Evolutionary conservation across 2,113 vertebrate genomes (phyloP).

Genomic region (Daubentonia madagascariensis): DNA sequence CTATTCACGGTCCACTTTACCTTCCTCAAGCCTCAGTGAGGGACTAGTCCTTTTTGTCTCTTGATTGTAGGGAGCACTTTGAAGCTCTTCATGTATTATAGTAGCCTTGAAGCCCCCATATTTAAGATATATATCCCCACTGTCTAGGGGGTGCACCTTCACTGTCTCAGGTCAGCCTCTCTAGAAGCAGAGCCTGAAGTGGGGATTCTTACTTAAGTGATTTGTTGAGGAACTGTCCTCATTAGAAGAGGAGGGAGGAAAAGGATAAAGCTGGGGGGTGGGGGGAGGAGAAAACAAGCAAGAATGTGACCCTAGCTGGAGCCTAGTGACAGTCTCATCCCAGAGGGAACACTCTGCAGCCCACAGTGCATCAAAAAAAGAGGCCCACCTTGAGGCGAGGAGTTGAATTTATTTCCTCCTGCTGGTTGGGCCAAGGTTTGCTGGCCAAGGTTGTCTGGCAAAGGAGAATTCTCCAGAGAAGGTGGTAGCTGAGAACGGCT

Average conservation of each 20-base stretch:
- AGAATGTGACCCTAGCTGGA: not conserved
- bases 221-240: not conserved
- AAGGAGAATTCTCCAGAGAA: not conserved
- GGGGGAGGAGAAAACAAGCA: not conserved
- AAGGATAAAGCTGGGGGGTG: not conserved
- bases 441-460: not conserved
- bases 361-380: not conserved
- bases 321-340: not conserved
- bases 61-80: not conserved
- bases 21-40: not conserved
- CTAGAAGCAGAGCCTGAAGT: not conserved
- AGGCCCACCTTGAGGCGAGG: not conserved
- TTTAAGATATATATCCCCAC: not conserved
- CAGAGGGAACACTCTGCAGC: not conserved
- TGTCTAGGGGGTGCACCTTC: not conserved
- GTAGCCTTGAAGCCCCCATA: not conserved
- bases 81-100: not conserved
- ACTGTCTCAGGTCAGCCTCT: not conserved
- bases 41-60: not conserved
- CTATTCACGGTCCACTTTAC: not conserved
- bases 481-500: not conserved
- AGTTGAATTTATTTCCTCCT: not conserved
- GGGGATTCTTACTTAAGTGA: not conserved
- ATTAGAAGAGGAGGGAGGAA: not conserved
- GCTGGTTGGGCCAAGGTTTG: not conserved